Conservation (phyloP, 2,797 vertebrate species). For the Enteromius mattozi region DNA sequence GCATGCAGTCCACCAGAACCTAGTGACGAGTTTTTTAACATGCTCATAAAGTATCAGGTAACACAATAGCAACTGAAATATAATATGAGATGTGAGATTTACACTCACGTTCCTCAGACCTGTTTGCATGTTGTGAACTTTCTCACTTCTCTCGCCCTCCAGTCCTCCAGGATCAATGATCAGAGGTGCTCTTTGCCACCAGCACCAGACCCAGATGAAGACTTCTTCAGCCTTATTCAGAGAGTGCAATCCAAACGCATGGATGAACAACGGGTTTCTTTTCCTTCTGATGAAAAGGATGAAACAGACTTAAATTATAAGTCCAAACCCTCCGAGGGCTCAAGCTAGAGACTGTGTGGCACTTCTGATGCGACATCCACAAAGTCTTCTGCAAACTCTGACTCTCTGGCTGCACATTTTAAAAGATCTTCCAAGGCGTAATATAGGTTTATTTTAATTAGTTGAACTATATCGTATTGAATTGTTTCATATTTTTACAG, state of each 20-base stretch:
- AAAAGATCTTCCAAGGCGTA: background rate
- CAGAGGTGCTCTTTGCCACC: conserved; percentile 89
- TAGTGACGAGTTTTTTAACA: conserved; percentile 90
- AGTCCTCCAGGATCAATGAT: conserved; percentile 90
- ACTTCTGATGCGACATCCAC: background rate
- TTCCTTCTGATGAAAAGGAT: conserved; percentile 75
- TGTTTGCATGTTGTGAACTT: conserved; percentile 5
- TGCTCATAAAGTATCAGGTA: conserved; percentile 94
- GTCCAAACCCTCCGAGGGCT: conserved; percentile 62
- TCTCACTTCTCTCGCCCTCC: conserved; percentile 30
- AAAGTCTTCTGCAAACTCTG: conserved; percentile 3
- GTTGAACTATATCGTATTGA: conserved; percentile 5
- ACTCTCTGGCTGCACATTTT: conserved; percentile 28
- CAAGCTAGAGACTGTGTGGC: conserved; percentile 48
- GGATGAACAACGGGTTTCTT: conserved; percentile 88
- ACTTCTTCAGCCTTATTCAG: conserved; percentile 92
- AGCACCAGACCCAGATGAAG: conserved; percentile 86
- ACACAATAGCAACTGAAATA: background rate
- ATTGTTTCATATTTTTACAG: conserved; percentile 7
- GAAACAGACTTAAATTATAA: conserved; percentile 52
- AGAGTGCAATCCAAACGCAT: conserved; percentile 90
- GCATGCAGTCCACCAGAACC: conserved; percentile 74
- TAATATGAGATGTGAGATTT: background rate
- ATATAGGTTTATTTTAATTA: conserved; percentile 35
- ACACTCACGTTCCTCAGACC: background rate